Conservation (phyloP, 2,113 vertebrate species). For the Tragelaphus buxtoni region DNA sequence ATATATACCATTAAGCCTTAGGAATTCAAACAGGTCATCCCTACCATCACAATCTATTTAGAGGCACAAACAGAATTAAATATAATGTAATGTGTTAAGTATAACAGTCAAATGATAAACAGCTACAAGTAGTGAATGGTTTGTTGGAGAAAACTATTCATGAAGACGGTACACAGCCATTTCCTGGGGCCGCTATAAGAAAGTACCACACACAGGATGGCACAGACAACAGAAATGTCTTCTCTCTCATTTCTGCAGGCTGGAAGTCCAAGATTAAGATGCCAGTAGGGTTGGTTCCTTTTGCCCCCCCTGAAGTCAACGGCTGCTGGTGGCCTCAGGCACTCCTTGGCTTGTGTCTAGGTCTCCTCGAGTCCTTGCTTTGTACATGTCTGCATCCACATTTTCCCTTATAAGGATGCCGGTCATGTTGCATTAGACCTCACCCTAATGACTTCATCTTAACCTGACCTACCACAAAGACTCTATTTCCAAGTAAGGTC, state of each 20-base stretch:
- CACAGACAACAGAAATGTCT: not conserved
- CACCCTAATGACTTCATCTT: not conserved
- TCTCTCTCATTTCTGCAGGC: not conserved
- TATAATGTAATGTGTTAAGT: not conserved
- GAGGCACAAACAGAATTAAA: not conserved
- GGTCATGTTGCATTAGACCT: not conserved
- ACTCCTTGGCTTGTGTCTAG: not conserved
- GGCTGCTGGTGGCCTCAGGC: not conserved
- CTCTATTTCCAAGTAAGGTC: not conserved
- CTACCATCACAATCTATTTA: not conserved
- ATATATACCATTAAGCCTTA: not conserved
- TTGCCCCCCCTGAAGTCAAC: too few relatives aligned
- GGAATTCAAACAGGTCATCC: not conserved
- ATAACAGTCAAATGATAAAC: not conserved
- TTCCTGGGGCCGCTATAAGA: not conserved
- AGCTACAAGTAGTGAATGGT: not conserved
- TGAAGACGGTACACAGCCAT: rapidly evolving
- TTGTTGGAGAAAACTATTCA: not conserved
- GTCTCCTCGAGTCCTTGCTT: not conserved
- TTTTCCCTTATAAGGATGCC: not conserved
- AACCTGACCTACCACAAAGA: not conserved
- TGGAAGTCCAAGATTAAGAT: not conserved
- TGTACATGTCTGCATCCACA: too few relatives aligned
- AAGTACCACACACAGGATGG: too few relatives aligned
- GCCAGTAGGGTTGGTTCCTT: not conserved